phyloP scores from a whole-genome alignment of 1,140 invertebrate species.

The Pogonomyrmex barbatus region DNA sequence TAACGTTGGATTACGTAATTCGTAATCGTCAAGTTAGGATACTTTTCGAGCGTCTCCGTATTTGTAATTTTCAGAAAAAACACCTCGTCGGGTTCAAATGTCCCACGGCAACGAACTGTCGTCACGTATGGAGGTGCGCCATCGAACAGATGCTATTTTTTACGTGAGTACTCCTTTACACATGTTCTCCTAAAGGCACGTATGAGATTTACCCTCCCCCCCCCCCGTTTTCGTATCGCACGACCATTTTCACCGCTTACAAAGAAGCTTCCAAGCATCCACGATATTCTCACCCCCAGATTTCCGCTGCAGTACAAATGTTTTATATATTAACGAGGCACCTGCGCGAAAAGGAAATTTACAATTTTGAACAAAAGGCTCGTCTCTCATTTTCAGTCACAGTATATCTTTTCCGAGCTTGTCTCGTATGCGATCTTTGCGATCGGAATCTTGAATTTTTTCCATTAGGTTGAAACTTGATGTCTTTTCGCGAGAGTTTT shows the following conservation, averaged over 20 bases:
- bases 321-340: background rate
- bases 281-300: background rate
- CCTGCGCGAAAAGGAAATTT: background rate
- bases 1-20: background rate
- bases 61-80: slow-evolving; percentile 93
- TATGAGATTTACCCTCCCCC: slow-evolving; percentile 2
- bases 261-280: slow-evolving; percentile 3
- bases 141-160: slow-evolving; percentile 99
- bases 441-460: background rate
- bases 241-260: background rate
- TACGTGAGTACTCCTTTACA: slow-evolving; percentile 91
- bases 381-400: no score
- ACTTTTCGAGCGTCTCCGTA: slow-evolving; percentile 16
- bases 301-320: background rate
- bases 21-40: background rate
- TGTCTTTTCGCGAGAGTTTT: background rate
- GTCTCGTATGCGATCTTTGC: background rate
- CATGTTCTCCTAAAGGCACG: background rate
- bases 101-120: slow-evolving; percentile 94
- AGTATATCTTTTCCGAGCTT: no score
- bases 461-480: background rate
- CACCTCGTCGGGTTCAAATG: slow-evolving; percentile 98
- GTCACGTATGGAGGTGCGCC: slow-evolving; percentile 98
- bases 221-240: background rate
- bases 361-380: no score